Base-by-base conservation (phyloP, 2,888 invertebrate species). In the Callyntrura sp. region DNA sequence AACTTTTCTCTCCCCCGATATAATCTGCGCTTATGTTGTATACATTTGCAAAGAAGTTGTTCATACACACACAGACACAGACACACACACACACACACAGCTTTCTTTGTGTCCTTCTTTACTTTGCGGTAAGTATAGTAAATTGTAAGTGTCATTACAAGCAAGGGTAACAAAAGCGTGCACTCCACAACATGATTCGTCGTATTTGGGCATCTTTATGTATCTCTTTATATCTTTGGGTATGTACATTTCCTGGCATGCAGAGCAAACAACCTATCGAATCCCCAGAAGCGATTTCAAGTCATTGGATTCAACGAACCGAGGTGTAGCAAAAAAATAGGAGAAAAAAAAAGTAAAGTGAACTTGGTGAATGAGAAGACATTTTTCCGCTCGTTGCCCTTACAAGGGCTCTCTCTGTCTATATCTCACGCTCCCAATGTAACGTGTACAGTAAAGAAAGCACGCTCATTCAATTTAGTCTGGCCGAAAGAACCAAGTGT, bases 331-430 rank as follows among this genome's bases (percentile, higher is more conserved):
- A 86, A 57, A 76, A 68, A 65, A 65, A 51, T n/a, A 62, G 78
- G 57, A 70, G 51, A 87, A 43, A 78, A 48, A 60, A 20, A 20
- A 11, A 81, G 51, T 25, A 83, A 35, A 68, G 12, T 20, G 68
- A 65, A 76, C 48, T 25, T 14, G 51, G 48, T 48, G 85, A 76
- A 78, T 62, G 70, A 70, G 23, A 28, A 87, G n/a, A 81, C 57
- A 81, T 87, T 81, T 76, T 87, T 87, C 79, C 87, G 87, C 81
- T 87, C 23, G 76, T 76, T 76, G 76, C 76, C 51, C 51, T 76
- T 51, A 51, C 51, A 76, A 76, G 76, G 51, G 12, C 76, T 51
- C 48, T 76, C 12, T 20, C 23, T n/a, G n/a, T n/a, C n/a, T 82
- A 4, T n/a, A n/a, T 11, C 51, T 17, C 20, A 28, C n/a, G 25